phyloP scores from a whole-genome alignment of 1,140 invertebrate genomes.

The Protaetia brevitarsis region DNA sequence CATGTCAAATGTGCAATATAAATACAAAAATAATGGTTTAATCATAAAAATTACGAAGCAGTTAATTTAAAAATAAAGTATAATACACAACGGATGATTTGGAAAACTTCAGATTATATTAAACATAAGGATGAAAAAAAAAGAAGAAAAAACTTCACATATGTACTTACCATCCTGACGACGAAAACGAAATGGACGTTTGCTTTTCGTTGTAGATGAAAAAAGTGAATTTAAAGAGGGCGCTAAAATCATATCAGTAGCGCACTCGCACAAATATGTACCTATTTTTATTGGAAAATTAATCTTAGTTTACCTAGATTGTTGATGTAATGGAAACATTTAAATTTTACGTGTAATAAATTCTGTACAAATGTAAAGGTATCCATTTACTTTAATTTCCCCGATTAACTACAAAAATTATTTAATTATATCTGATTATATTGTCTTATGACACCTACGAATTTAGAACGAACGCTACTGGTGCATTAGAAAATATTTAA shows the following conservation, averaged over 20 bases:
- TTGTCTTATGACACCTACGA: too few relatives aligned
- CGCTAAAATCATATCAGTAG: neutral
- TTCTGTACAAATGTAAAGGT: too few relatives aligned
- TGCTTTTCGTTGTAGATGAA: neutral
- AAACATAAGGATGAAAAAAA: neutral
- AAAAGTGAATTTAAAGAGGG: neutral
- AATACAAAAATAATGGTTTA: neutral
- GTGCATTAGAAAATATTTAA: too few relatives aligned
- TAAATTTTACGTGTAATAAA: too few relatives aligned
- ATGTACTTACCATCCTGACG: constrained; percentile 37
- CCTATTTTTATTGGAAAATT: too few relatives aligned
- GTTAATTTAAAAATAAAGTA: neutral
- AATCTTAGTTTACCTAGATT: too few relatives aligned
- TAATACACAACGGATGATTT: constrained; percentile 18
- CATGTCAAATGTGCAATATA: constrained; percentile 34
- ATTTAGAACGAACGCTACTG: too few relatives aligned
- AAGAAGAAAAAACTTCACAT: constrained; percentile 16
- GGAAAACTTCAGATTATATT: constrained; percentile 29
- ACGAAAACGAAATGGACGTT: constrained; percentile 36
- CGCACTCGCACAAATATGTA: too few relatives aligned
- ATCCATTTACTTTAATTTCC: too few relatives aligned
- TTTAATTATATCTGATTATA: too few relatives aligned
- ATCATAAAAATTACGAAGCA: neutral
- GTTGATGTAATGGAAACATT: too few relatives aligned
- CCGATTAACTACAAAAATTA: too few relatives aligned